These are phyloP conservation scores for Dendroctonus ponderosae DNA, from an alignment of 1,140 invertebrate species.

Conservation along the genomic window DNA sequence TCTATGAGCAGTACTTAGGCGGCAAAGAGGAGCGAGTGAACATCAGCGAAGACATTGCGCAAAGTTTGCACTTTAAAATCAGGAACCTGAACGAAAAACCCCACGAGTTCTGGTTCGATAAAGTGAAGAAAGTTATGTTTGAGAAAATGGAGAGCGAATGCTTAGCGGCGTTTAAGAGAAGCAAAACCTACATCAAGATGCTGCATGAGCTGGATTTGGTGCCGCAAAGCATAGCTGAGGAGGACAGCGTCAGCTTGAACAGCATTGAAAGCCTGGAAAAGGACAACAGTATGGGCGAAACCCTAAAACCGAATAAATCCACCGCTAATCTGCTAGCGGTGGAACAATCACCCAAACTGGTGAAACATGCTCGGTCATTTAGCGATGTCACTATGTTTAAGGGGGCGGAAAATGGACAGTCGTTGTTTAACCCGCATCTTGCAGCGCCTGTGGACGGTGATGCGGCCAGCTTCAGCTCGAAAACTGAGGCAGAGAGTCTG, in stretches of 20 bases:
- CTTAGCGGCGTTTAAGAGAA: constrained; percentile 69
- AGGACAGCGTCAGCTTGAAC: constrained; percentile 57
- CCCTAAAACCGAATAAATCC: constrained; percentile 1
- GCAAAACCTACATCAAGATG: constrained; percentile 69
- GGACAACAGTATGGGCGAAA: constrained; percentile 4
- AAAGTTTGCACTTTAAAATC: constrained; percentile 64
- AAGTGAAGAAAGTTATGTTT: constrained; percentile 70
- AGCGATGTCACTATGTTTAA: constrained; percentile 45
- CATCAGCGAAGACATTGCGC: constrained; percentile 65
- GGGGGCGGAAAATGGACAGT: neutral
- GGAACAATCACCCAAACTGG: constrained; percentile 49
- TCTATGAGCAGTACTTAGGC: constrained; percentile 81
- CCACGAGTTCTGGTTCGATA: constrained; percentile 81
- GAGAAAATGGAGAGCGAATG: constrained; percentile 67
- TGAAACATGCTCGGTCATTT: constrained; percentile 45
- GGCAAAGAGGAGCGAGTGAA: constrained; percentile 68
- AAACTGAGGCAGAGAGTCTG: constrained; percentile 38
- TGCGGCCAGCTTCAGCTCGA: neutral
- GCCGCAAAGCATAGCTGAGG: constrained; percentile 58
- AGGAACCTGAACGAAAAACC: constrained; percentile 59
- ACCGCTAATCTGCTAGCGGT: constrained; percentile 28
- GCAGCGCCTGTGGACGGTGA: too few species aligned
- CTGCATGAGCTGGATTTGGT: constrained; percentile 74
- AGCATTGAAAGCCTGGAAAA: constrained; percentile 49
- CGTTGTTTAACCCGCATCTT: too few species aligned